phyloP scores from a whole-genome alignment of 2,113 vertebrate genomes.

The Macquaria australasica region DNA sequence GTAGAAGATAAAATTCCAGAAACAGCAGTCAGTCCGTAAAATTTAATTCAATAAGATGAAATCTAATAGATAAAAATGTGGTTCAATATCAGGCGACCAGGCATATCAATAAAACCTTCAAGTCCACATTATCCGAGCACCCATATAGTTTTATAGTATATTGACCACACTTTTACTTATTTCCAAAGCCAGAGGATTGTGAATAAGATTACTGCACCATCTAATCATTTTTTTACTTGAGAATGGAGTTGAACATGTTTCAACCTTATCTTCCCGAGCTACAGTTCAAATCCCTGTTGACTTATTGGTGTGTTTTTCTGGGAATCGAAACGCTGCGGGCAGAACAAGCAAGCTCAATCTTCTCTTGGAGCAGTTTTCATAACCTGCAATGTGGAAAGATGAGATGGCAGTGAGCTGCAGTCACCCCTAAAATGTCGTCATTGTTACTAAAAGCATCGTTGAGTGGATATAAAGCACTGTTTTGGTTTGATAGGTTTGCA shows the following conservation, averaged over 20 bases:
- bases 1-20: conserved; percentile 68
- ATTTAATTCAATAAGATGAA: conserved; percentile 67
- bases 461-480: conserved; percentile 31
- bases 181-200: conserved; percentile 9
- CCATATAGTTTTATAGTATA: conserved; percentile 26
- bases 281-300: conserved; percentile 48
- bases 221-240: conserved; percentile 27
- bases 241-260: conserved; percentile 35
- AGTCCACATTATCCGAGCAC: conserved; percentile 31
- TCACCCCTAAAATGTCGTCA: conserved; percentile 31
- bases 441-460: conserved; percentile 13
- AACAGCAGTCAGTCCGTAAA: conserved; percentile 56
- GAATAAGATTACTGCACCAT: conserved; percentile 28
- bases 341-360: conserved; percentile 44
- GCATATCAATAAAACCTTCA: conserved; percentile 43
- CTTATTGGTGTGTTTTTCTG: conserved; percentile 52
- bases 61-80: conserved; percentile 52
- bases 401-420: conserved; percentile 19
- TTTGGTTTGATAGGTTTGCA: conserved; percentile 49
- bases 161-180: conserved; percentile 33
- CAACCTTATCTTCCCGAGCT: conserved; percentile 50
- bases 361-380: conserved; percentile 40
- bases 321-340: conserved; percentile 42
- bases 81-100: conserved; percentile 38
- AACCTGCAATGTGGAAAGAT: conserved; percentile 36